These are phyloP conservation scores for Cacajao melanocephalus DNA, from an alignment of 2,797 vertebrate genomes.

Conservation along the genomic window DNA sequence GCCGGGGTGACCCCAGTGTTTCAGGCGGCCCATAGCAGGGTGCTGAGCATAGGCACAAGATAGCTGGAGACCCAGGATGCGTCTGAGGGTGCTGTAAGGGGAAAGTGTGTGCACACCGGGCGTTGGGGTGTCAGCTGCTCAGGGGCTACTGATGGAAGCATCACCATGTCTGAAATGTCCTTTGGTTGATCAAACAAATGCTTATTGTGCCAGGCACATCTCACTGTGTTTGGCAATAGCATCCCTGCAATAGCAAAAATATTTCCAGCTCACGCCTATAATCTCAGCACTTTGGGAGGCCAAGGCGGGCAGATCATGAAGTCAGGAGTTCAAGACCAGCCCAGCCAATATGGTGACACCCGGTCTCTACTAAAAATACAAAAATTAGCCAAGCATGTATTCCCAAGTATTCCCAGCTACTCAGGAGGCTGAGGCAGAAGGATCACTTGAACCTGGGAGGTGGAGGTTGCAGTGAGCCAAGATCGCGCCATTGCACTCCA, in stretches of 20 bases:
- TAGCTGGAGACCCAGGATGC: neutral
- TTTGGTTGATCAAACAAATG: neutral
- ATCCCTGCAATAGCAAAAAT: neutral
- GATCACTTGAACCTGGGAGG: no score
- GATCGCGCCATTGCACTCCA: no score
- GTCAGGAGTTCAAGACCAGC: no score
- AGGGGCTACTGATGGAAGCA: neutral
- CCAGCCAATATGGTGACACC: no score
- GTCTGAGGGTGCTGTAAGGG: neutral
- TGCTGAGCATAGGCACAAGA: neutral
- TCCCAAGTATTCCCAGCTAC: no score
- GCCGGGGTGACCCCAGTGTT: neutral
- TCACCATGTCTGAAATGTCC: neutral
- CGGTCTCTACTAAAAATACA: no score
- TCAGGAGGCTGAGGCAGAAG: no score
- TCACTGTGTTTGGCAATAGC: neutral
- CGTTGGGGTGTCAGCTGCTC: accelerated
- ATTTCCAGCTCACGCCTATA: neutral
- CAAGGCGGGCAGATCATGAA: no score
- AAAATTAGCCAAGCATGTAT: no score
- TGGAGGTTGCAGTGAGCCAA: no score
- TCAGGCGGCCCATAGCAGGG: neutral
- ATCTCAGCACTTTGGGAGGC: no score
- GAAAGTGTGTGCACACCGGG: accelerated
- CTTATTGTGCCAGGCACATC: neutral